Percentiles rank a stretch among this genome's conserved stretches.
Evolutionary conservation across 2,113 vertebrate species (phyloP).

Genomic region (Hippocampus abdominalis): DNA sequence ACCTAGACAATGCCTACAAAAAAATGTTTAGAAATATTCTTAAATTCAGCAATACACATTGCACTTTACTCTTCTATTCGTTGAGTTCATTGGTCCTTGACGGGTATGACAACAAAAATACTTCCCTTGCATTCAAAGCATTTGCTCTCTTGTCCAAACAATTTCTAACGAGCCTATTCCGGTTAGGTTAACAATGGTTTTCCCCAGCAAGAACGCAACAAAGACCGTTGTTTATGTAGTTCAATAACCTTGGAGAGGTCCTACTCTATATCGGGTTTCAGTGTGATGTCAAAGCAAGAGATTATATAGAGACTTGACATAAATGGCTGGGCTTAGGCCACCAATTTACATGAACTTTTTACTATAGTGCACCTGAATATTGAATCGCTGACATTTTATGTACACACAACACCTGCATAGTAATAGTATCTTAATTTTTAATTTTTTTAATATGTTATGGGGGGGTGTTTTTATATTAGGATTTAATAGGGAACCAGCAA

Average conservation of each 20-base stretch:
- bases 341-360: neutral
- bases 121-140: neutral
- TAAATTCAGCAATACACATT: neutral
- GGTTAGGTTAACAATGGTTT: neutral
- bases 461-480: neutral
- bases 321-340: neutral
- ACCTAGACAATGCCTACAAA: too few relatives aligned
- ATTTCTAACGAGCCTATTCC: neutral
- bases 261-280: constrained; percentile 3
- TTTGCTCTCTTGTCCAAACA: neutral
- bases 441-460: neutral
- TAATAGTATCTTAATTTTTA: neutral
- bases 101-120: neutral
- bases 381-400: neutral
- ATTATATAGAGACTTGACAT: neutral
- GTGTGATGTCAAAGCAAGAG: neutral
- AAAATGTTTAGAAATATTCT: too few relatives aligned
- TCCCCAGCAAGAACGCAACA: neutral
- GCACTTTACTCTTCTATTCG: neutral
- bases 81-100: neutral
- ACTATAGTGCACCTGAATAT: too few relatives aligned
- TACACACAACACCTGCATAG: too few relatives aligned
- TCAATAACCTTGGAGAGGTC: constrained; percentile 1
- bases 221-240: neutral
- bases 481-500: neutral